Percentiles rank a stretch among this genome's conserved stretches.
Evolutionary conservation across 35 echinoderm and acorn worm genomes (phyloP).

Genomic region (Heliocidaris tuberculata): DNA sequence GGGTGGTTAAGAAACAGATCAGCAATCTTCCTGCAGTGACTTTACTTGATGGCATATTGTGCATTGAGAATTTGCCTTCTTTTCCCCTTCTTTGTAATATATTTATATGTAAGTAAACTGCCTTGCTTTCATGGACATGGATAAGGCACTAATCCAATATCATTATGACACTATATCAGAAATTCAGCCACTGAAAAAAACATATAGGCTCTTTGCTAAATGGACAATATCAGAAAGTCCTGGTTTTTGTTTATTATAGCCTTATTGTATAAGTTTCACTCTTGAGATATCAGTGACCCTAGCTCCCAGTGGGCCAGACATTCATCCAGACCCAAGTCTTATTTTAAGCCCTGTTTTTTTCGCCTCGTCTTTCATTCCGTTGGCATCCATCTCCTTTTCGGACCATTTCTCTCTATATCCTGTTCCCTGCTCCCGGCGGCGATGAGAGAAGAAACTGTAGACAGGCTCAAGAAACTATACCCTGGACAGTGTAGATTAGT

Average conservation of each 20-base stretch:
- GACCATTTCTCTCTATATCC: not conserved
- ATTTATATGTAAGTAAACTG: no score
- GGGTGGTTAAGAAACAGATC: no score
- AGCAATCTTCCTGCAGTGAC: no score
- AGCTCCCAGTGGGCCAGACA: not conserved
- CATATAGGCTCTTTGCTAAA: not conserved
- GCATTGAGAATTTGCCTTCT: no score
- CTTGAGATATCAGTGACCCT: not conserved
- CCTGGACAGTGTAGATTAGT: not conserved
- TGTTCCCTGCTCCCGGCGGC: not conserved
- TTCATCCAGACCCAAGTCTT: not conserved
- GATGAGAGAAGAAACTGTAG: not conserved
- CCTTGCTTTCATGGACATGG: no score
- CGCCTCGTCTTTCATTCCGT: not conserved
- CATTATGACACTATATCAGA: not conserved
- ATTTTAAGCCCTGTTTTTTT: not conserved
- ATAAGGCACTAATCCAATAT: no score
- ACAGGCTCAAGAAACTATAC: not conserved
- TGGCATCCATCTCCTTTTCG: not conserved
- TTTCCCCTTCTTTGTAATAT: no score
- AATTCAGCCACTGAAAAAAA: not conserved
- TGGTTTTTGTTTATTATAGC: not conserved
- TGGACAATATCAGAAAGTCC: not conserved
- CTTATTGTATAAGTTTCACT: not conserved
- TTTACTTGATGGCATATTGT: no score